These are phyloP conservation scores for Listrodromus nycthemerus DNA, from an alignment of 2,888 invertebrate genomes.

Conservation along the genomic window DNA sequence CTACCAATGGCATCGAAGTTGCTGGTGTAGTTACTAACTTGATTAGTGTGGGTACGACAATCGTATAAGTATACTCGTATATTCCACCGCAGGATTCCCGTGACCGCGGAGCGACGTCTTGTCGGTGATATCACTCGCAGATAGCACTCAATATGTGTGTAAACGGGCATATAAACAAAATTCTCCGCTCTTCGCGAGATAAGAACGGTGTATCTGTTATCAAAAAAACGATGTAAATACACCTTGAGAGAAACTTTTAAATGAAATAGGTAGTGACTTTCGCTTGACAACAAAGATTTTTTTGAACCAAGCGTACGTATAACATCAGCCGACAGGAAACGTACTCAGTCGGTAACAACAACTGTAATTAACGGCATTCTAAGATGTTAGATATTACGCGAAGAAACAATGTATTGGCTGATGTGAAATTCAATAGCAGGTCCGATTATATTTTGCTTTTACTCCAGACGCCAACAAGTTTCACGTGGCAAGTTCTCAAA, in stretches of 20 bases:
- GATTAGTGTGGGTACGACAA: background rate
- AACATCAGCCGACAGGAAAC: no score
- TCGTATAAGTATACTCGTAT: background rate
- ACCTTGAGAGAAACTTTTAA: constrained; percentile 1
- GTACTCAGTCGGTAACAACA: no score
- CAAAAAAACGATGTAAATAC: background rate
- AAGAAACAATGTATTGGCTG: no score
- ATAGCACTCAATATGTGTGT: background rate
- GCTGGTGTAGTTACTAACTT: background rate
- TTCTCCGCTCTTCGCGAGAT: background rate
- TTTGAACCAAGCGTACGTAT: background rate
- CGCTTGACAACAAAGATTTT: background rate
- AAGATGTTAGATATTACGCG: no score
- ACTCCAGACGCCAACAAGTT: no score
- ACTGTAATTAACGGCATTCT: no score
- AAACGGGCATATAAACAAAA: background rate
- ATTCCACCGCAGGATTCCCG: background rate
- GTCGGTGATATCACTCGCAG: background rate
- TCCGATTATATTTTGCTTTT: no score
- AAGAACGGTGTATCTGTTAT: background rate
- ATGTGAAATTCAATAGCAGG: no score
- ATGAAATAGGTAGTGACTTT: background rate
- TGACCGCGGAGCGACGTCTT: background rate
- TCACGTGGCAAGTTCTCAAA: background rate
- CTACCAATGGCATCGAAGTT: constrained; percentile 14